Evolutionary conservation across 2,113 vertebrate species (phyloP), one percentile per base, ranked within the genome.

Genomic region (Hucho hucho): DNA sequence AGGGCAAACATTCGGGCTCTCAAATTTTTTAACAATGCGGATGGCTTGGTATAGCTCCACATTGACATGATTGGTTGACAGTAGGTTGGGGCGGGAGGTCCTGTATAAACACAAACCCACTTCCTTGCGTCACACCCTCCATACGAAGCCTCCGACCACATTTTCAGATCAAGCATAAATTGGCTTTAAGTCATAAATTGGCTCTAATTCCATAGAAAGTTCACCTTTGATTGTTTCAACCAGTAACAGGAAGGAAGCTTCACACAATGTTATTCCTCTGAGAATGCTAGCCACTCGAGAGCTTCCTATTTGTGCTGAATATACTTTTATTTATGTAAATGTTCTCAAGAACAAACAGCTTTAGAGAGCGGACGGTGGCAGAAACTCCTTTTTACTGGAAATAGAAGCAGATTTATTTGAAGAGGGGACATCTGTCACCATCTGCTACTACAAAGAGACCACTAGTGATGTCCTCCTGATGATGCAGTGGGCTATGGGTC

Each of bases 391-490:
- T 66, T 71, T 53, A 85, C 80, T 79, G 74, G 7, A 58, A 20
- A 63, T 77, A 78, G 63, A 76, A 70, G 20, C 59, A 69, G 76
- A 25, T 80, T 86, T 85, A 87, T 89, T 84, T 84, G 76, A 87
- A 81, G 49, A 70, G 73, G 69, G 83, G 78, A 78, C 75, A 81
- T 79, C 78, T 86, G 87, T 81, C 86, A 75, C 70, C 24, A 75
- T 64, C 56, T 84, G 84, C 78, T 70, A 73, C 68, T 64, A 7
- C 56, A 49, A 74, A 87, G 70, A 69, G 28, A 83, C 81, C 72
- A 53, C 16, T 18, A 53, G 13, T 53, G 12, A 53, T 53, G 1
- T 53, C 75, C 49, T 73, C 24, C 69, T 75, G 77, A 74, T 58
- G 74, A 75, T 12, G 61, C 72, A 63, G 14, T 20, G 4, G n/a